These are phyloP conservation scores for Heterotis niloticus DNA, from an alignment of 2,113 vertebrate species.

Conservation along the genomic window DNA sequence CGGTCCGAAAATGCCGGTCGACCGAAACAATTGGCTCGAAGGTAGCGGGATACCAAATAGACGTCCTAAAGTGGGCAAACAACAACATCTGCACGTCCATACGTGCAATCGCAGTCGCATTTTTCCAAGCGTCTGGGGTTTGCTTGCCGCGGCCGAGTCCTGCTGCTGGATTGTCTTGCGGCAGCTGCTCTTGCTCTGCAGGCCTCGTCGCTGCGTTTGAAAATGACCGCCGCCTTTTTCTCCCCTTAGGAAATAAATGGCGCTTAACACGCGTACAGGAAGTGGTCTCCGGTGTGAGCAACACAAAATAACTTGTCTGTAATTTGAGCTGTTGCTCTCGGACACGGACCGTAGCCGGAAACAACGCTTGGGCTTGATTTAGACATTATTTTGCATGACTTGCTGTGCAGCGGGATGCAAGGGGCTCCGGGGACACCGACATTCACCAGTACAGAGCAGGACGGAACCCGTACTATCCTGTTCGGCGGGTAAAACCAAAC, in stretches of 20 bases:
- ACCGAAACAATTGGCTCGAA: neutral
- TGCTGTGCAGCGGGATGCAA: neutral
- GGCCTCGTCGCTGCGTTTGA: neutral
- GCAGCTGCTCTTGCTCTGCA: neutral
- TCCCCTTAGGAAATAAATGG: slow-evolving; percentile 16
- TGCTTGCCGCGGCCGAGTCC: neutral
- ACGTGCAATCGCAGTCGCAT: too few relatives aligned
- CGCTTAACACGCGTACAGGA: slow-evolving; percentile 23
- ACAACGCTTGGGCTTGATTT: too few relatives aligned
- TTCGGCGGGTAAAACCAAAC: neutral
- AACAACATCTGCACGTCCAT: too few relatives aligned
- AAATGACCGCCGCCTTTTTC: slow-evolving; percentile 1
- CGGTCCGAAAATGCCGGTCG: neutral
- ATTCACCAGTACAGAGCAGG: neutral
- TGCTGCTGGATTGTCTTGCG: neutral
- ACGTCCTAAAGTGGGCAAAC: too few relatives aligned
- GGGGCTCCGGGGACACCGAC: neutral
- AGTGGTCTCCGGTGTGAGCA: slow-evolving; percentile 25
- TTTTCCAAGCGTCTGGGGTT: neutral
- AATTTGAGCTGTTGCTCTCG: neutral
- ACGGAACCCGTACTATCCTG: neutral
- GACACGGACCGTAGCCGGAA: neutral
- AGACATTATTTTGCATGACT: neutral
- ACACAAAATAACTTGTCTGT: slow-evolving; percentile 10
- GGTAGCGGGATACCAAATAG: neutral